phyloP scores from a whole-genome alignment of 2,888 invertebrate species.

The Artemia sinica region DNA sequence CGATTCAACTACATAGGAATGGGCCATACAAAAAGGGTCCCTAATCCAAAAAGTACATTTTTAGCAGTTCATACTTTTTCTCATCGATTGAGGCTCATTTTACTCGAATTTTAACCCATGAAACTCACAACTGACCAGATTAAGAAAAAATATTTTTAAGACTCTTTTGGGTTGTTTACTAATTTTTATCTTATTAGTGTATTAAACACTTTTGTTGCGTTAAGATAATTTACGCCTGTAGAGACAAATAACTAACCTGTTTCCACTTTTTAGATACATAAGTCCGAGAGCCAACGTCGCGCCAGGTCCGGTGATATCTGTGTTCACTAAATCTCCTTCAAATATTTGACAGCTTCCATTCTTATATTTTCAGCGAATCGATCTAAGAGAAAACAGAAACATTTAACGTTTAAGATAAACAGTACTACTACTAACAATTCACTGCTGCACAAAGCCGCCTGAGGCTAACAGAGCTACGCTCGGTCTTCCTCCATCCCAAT shows the following conservation, averaged over 20 bases:
- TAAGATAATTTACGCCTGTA: background rate
- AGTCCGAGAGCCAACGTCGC: slow-evolving; percentile 85
- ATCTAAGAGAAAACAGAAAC: slow-evolving; percentile 34
- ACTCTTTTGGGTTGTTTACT: background rate
- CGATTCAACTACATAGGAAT: no score
- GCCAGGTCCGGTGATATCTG: slow-evolving; percentile 88
- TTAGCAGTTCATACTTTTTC: no score
- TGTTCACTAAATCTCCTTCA: slow-evolving; percentile 75
- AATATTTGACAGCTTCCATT: slow-evolving; percentile 59
- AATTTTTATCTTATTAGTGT: background rate
- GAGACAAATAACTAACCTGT: slow-evolving; percentile 34
- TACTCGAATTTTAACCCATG: no score
- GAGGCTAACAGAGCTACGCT: no score
- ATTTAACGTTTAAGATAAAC: no score
- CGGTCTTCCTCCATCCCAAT: no score
- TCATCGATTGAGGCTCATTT: no score
- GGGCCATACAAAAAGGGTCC: no score
- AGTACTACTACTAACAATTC: no score
- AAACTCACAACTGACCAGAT: background rate
- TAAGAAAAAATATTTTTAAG: background rate
- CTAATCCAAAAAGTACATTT: no score
- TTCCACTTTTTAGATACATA: slow-evolving; percentile 69
- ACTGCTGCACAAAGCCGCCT: no score
- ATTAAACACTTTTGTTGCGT: background rate
- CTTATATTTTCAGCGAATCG: slow-evolving; percentile 73